These are phyloP conservation scores for Eubasilissa regina DNA, from an alignment of 1,140 invertebrate species.

Conservation along the genomic window DNA sequence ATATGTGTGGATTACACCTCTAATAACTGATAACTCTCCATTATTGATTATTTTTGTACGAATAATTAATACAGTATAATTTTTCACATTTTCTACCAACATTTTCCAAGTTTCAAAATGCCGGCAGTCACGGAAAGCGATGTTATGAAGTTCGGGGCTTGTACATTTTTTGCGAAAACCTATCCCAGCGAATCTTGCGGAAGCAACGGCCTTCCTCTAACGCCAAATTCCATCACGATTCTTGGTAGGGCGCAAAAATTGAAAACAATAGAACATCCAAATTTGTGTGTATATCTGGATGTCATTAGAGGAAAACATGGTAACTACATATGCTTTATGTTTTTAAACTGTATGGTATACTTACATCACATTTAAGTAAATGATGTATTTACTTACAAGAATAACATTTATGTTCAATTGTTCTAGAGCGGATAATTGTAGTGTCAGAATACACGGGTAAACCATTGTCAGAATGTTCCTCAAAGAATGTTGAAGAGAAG, in stretches of 20 bases:
- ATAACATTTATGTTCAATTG: not conserved
- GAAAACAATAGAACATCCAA: slow-evolving; percentile 84
- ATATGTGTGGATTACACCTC: too few species aligned
- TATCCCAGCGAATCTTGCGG: slow-evolving; percentile 95
- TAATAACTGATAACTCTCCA: too few species aligned
- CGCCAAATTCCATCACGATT: slow-evolving; percentile 96
- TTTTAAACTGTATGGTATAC: too few species aligned
- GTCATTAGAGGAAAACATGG: slow-evolving; percentile 95
- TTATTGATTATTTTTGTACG: not conserved
- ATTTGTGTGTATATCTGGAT: slow-evolving; percentile 92
- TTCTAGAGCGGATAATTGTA: slow-evolving; percentile 89
- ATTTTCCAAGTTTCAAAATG: slow-evolving; percentile 34
- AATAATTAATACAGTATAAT: not conserved
- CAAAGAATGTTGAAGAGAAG: slow-evolving; percentile 72
- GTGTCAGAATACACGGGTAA: slow-evolving; percentile 90
- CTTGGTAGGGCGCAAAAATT: slow-evolving; percentile 90
- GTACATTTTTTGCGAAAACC: slow-evolving; percentile 91
- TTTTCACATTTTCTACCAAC: too few species aligned
- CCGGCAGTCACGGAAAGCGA: slow-evolving; percentile 40
- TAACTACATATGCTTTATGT: slow-evolving; percentile 66
- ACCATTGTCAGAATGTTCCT: slow-evolving; percentile 72
- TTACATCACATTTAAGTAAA: too few species aligned
- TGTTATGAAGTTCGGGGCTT: slow-evolving; percentile 79
- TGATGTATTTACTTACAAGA: too few species aligned
- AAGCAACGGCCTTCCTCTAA: slow-evolving; percentile 94